phyloP scores from a whole-genome alignment of 2,888 invertebrate genomes.

The Aleiodes alternator region DNA sequence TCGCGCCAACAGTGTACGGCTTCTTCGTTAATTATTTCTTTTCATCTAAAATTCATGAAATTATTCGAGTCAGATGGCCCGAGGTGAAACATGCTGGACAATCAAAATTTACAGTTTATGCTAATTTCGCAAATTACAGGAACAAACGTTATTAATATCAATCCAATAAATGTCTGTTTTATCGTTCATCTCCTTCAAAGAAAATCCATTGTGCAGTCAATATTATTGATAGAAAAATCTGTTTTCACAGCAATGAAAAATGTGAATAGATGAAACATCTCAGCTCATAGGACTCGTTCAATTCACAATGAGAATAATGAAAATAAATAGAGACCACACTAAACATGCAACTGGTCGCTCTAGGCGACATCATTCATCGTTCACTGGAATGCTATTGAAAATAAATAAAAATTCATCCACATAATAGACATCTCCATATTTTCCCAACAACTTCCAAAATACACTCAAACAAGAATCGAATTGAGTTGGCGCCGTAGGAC shows the following conservation, averaged over 20 bases:
- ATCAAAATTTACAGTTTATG: neutral
- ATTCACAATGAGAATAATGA: neutral
- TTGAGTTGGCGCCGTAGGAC: slow-evolving; percentile 45
- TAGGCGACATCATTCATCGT: slow-evolving; percentile 27
- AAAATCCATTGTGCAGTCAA: slow-evolving; percentile 11
- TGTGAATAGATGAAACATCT: no score
- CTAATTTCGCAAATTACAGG: slow-evolving; percentile 11
- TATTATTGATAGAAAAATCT: slow-evolving; percentile 1
- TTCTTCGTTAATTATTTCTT: neutral
- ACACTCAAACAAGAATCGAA: slow-evolving; percentile 60
- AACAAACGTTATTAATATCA: slow-evolving; percentile 45
- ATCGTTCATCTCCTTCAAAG: neutral
- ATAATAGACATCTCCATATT: slow-evolving; percentile 64
- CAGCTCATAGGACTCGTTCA: neutral
- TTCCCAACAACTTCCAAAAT: slow-evolving; percentile 65
- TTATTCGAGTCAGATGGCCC: slow-evolving; percentile 56
- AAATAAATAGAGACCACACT: slow-evolving; percentile 32
- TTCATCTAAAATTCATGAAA: slow-evolving; percentile 39
- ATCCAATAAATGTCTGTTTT: slow-evolving; percentile 15
- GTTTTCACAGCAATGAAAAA: neutral
- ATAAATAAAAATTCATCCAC: slow-evolving; percentile 27
- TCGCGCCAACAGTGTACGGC: slow-evolving; percentile 47
- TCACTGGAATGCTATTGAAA: slow-evolving; percentile 37
- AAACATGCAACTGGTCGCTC: slow-evolving; percentile 37
- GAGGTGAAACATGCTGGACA: slow-evolving; percentile 9